Base-by-base conservation (phyloP, 2,797 vertebrate genomes). In the Coranthus polyacanthus region DNA sequence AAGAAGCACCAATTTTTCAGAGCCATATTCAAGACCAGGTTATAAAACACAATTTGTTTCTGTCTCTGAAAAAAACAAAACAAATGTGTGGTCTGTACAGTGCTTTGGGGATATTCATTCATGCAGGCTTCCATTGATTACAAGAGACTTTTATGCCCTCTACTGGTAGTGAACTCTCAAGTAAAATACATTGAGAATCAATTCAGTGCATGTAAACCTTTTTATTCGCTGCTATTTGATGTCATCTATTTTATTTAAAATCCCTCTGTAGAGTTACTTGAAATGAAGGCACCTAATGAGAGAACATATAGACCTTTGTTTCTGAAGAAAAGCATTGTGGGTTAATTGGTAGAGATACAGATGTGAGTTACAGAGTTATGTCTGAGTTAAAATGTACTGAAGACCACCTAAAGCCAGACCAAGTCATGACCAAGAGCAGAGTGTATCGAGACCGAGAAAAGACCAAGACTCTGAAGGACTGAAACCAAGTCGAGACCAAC, bases 121-220 rank as follows among this genome's bases (percentile, higher is more conserved):
- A 49, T 4, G 44, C 3, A n/a, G n/a, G n/a, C n/a, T n/a, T n/a
- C n/a, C n/a, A 26, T 6, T 26, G 6, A 3, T 3, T 26, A 26
- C 6, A 26, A 26, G 24, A 26, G 24, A 37, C 15, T 47, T 12
- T 36, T 2, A 11, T 2, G 5, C 44, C 47, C 55, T 62, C 62
- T 75, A 55, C 56, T 75, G 68, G 64, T 70, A 15, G 51, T 56
- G 47, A 4, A 41, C 1, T 11, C 41, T 20, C 2, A 46, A 32
- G 3, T 42, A 29, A 43, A 56, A 20, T 54, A 12, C 11, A 55
- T 43, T 20, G 24, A 1, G 2, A 6, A 3, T 0, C 2, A 29
- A n/a, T n/a, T 11, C 13, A 42, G 10, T 26, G 6, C 6, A 26
- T 26, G 24, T 26, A 6, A 26, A 3, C 6, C 6, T 26, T 26